A percentile compares a stretch with the other conserved stretches of the same genome.
phyloP scores from a whole-genome alignment of 2,888 invertebrate genomes.

The Eilema depressum region DNA sequence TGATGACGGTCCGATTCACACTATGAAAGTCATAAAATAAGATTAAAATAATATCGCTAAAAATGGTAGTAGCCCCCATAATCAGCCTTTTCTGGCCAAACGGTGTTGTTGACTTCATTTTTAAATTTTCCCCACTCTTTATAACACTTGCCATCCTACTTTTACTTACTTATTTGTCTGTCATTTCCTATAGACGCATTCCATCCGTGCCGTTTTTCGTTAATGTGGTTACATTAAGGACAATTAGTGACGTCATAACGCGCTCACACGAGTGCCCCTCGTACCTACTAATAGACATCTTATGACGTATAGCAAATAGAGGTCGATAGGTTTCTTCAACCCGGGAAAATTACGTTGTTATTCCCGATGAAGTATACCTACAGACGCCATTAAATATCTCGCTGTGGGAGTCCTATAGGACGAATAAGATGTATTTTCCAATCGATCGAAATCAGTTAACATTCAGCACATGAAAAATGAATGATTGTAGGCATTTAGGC shows the following conservation, averaged over 20 bases:
- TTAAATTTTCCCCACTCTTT: not conserved
- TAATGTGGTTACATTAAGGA: slow-evolving; percentile 5
- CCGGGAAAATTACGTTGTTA: not conserved
- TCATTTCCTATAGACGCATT: not conserved
- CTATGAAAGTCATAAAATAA: no score
- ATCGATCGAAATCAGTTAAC: no score
- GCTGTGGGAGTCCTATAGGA: not conserved
- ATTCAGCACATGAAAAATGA: no score
- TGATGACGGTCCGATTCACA: no score
- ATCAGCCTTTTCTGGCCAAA: not conserved
- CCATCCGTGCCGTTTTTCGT: not conserved
- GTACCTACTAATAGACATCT: not conserved
- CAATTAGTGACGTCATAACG: not conserved
- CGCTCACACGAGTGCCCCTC: not conserved
- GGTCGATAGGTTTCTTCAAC: slow-evolving; percentile 5
- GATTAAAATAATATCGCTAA: no score
- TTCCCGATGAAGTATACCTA: not conserved
- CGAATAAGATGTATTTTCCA: no score
- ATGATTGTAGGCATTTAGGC: no score
- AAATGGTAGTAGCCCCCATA: no score
- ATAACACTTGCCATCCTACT: not conserved
- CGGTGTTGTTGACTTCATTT: not conserved
- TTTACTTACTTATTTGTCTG: not conserved
- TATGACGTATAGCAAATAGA: not conserved
- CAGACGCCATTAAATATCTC: not conserved